A percentile compares a stretch with the other conserved stretches of the same genome.
Evolutionary conservation across 2,797 vertebrate genomes (phyloP).

Genomic region (Cirrhinus molitorella): DNA sequence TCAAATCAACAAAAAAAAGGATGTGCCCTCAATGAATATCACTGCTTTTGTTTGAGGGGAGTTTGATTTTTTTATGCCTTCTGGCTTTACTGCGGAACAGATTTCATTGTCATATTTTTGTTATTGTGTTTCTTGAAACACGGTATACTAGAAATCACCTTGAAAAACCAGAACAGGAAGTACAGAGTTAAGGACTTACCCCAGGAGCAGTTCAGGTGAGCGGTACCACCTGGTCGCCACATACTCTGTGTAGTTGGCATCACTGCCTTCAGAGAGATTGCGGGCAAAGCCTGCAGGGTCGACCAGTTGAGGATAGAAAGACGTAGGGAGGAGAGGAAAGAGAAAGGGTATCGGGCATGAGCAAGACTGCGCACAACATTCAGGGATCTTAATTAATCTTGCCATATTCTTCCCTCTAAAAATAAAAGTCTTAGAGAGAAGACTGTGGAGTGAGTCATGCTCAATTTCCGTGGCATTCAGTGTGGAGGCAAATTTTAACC

Average conservation of each 20-base stretch:
- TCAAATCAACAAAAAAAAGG: conserved; percentile 21
- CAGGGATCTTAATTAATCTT: conserved; percentile 54
- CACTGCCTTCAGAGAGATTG: conserved; percentile 96
- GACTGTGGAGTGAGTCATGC: conserved; percentile 60
- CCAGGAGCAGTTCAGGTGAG: conserved; percentile 95
- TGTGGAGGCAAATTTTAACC: conserved; percentile 46
- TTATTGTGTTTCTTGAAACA: neutral
- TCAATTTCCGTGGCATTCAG: conserved; percentile 51
- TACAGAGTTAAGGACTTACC: conserved; percentile 81
- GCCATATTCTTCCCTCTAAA: conserved; percentile 51
- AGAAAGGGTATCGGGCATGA: neutral
- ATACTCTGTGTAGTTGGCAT: conserved; percentile 98
- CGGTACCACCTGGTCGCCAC: conserved; percentile 99
- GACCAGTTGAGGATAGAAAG: neutral
- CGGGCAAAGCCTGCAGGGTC: conserved; percentile 91
- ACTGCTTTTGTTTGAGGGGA: neutral
- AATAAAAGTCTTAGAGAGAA: conserved; percentile 55
- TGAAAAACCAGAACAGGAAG: neutral
- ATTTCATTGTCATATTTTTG: neutral
- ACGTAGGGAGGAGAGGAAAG: neutral
- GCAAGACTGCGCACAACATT: conserved; percentile 24
- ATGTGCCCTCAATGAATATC: conserved; percentile 13
- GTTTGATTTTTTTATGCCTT: conserved; percentile 1
- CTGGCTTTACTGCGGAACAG: neutral
- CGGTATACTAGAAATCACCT: neutral